These are phyloP conservation scores for Odontothrips loti DNA, from an alignment of 2,888 invertebrate species.

Conservation along the genomic window DNA sequence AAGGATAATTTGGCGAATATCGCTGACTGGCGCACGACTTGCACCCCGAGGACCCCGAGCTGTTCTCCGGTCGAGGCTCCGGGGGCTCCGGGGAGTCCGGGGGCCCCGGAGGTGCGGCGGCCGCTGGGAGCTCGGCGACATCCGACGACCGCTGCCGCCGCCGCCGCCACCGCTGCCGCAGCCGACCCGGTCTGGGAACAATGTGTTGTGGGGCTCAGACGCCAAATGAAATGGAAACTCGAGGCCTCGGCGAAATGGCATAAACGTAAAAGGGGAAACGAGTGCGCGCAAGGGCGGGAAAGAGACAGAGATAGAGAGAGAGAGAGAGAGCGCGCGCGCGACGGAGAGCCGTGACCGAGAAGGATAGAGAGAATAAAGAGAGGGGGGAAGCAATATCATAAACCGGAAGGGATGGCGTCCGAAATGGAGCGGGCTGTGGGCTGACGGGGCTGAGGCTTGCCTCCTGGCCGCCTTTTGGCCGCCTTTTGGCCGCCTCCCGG, in stretches of 20 bases:
- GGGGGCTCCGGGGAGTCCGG: too few species aligned
- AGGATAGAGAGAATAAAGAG: neutral
- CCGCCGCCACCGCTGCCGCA: too few species aligned
- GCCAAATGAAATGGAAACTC: conserved; percentile 26
- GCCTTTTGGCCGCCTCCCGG: neutral
- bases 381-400: conserved; percentile 13
- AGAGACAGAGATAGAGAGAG: neutral
- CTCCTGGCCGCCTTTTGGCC: neutral
- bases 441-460: neutral
- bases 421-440: neutral
- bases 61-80: too few species aligned
- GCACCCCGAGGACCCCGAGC: too few species aligned
- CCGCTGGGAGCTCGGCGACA: too few species aligned
- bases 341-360: neutral
- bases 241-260: neutral
- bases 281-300: neutral
- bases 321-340: neutral
- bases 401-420: neutral
- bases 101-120: neutral
- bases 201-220: conserved; percentile 17
- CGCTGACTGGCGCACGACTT: too few species aligned
- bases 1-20: too few species aligned
- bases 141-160: too few species aligned
- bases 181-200: neutral
- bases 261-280: conserved; percentile 17